Conservation (phyloP, 2,797 vertebrate species). For the Neopelma chrysocephalum region DNA sequence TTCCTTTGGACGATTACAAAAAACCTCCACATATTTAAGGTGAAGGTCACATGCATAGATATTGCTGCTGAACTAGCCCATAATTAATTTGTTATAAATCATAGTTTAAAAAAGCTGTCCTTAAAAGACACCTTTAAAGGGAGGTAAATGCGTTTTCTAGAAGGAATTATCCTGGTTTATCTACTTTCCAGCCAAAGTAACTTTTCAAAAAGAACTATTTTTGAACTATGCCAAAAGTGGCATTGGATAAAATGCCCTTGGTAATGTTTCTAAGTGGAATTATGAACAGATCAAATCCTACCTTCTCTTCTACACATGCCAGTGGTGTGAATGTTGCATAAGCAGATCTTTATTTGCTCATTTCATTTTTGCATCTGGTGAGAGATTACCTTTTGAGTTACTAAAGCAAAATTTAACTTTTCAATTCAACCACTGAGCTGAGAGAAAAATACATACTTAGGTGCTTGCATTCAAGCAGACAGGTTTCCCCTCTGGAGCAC, state of each 20-base stretch:
- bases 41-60: neutral
- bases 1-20: neutral
- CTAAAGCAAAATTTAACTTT: neutral
- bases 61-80: neutral
- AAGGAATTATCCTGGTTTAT: neutral
- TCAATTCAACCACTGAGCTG: neutral
- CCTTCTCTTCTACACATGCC: neutral
- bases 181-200: neutral
- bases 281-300: neutral
- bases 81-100: neutral
- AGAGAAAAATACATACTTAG: neutral
- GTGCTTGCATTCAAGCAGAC: neutral
- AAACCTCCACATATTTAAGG: neutral
- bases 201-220: neutral
- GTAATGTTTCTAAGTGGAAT: neutral
- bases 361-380: neutral
- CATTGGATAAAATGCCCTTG: neutral
- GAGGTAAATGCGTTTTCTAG: neutral
- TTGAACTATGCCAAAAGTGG: neutral
- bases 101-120: neutral
- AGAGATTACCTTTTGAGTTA: neutral
- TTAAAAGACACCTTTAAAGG: neutral
- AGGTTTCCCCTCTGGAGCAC: neutral
- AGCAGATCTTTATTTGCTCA: neutral
- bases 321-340: neutral